Percentiles rank a stretch among this genome's conserved stretches.
Evolutionary conservation across 2,113 vertebrate species (phyloP).

Genomic region (Salvator merianae): DNA sequence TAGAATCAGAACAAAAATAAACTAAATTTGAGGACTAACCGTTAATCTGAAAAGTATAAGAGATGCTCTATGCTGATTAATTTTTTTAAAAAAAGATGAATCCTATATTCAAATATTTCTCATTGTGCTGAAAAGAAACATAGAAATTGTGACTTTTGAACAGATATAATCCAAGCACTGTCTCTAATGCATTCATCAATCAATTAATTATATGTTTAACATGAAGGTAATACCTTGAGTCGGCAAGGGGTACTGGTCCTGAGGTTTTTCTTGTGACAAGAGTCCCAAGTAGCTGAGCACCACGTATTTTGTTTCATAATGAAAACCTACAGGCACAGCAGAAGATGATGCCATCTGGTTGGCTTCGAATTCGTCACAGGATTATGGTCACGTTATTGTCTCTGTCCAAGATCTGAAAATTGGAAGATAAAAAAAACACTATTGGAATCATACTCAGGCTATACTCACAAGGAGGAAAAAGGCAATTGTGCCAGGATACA

Average conservation of each 20-base stretch:
- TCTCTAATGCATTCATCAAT: neutral
- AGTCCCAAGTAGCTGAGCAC: conserved; percentile 92
- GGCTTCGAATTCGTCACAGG: conserved; percentile 22
- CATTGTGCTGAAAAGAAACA: neutral
- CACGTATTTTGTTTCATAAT: conserved; percentile 92
- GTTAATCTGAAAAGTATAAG: neutral
- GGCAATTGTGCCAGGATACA: conserved; percentile 34
- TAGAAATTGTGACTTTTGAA: neutral
- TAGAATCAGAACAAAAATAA: neutral
- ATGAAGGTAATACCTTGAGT: conserved; percentile 65
- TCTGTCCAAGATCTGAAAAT: conserved; percentile 33
- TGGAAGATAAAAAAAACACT: conserved; percentile 44
- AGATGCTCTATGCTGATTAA: neutral
- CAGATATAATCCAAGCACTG: neutral
- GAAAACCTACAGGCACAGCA: conserved; percentile 88
- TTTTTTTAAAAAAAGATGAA: neutral
- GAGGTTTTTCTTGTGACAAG: conserved; percentile 68
- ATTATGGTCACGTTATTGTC: conserved; percentile 16
- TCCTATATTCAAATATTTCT: neutral
- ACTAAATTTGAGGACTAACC: neutral
- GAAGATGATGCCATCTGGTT: conserved; percentile 76
- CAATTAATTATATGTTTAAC: too few relatives aligned
- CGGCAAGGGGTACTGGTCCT: conserved; percentile 59
- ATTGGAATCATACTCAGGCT: conserved; percentile 2
- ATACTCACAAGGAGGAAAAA: neutral